Conservation (phyloP, 2,113 vertebrate species). For the Physeter macrocephalus region DNA sequence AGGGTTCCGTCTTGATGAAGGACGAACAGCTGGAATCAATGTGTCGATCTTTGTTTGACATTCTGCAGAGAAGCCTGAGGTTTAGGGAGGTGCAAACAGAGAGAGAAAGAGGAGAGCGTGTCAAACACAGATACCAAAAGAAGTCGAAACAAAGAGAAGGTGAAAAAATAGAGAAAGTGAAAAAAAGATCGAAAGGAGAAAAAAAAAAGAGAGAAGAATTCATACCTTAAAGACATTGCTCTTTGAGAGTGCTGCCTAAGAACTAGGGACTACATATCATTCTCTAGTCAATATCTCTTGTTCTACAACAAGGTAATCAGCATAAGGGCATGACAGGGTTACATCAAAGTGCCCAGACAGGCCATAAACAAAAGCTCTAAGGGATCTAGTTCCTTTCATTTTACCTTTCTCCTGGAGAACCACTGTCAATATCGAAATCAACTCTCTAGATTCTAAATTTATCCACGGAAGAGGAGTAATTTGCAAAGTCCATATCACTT, state of each 20-base stretch:
- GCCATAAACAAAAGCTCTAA: slow-evolving; percentile 83
- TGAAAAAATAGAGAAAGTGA: not conserved
- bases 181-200: not conserved
- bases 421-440: slow-evolving; percentile 57
- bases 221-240: slow-evolving; percentile 76
- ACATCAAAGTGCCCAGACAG: slow-evolving; percentile 84
- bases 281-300: slow-evolving; percentile 94
- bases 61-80: slow-evolving; percentile 99
- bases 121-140: slow-evolving; percentile 42
- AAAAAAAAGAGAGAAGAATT: not conserved
- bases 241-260: slow-evolving; percentile 71
- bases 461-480: not conserved
- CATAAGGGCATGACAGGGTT: slow-evolving; percentile 89
- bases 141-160: slow-evolving; percentile 67
- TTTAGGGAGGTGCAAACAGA: not conserved
- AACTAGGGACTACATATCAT: slow-evolving; percentile 82
- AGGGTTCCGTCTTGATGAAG: slow-evolving; percentile 99
- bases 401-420: slow-evolving; percentile 44
- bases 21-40: slow-evolving; percentile 99
- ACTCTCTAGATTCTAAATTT: slow-evolving; percentile 56
- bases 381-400: slow-evolving; percentile 61
- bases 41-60: slow-evolving; percentile 99
- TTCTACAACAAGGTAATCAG: slow-evolving; percentile 97
- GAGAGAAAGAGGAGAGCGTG: slow-evolving; percentile 52
- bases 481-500: not conserved